Evolutionary conservation across 2,797 vertebrate species (phyloP).

Genomic region (Coregonus ussuriensis): DNA sequence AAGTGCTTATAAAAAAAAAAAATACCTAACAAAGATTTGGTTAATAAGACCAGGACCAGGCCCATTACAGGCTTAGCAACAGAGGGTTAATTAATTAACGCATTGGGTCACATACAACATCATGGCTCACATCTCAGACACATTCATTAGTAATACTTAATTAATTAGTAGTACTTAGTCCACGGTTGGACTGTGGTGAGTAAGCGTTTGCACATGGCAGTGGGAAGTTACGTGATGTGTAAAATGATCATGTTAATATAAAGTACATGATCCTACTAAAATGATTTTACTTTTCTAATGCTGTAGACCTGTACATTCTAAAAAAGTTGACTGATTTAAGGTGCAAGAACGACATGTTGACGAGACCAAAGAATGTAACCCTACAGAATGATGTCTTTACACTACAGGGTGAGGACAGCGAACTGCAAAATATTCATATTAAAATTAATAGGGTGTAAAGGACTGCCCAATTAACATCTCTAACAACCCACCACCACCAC

Average conservation of each 20-base stretch:
- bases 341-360: neutral
- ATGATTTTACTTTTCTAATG: neutral
- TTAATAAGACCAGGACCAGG: neutral
- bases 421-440: neutral
- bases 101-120: constrained; percentile 12
- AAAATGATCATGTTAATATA: neutral
- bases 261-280: neutral
- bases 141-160: neutral
- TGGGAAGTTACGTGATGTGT: constrained; percentile 36
- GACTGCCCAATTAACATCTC: neutral
- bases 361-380: neutral
- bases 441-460: neutral
- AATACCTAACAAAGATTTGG: neutral
- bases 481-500: neutral
- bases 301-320: constrained; percentile 7
- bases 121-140: constrained; percentile 24
- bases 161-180: constrained; percentile 31
- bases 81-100: constrained; percentile 9
- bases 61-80: constrained; percentile 6
- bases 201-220: constrained; percentile 58
- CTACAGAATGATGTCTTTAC: neutral
- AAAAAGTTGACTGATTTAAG: neutral
- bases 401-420: neutral
- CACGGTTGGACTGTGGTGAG: constrained; percentile 36
- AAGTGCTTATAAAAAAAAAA: too few species aligned